Evolutionary conservation across 2,888 invertebrate species (phyloP), one percentile per base, ranked within the genome.

Genomic region (Ligdia adustata): DNA sequence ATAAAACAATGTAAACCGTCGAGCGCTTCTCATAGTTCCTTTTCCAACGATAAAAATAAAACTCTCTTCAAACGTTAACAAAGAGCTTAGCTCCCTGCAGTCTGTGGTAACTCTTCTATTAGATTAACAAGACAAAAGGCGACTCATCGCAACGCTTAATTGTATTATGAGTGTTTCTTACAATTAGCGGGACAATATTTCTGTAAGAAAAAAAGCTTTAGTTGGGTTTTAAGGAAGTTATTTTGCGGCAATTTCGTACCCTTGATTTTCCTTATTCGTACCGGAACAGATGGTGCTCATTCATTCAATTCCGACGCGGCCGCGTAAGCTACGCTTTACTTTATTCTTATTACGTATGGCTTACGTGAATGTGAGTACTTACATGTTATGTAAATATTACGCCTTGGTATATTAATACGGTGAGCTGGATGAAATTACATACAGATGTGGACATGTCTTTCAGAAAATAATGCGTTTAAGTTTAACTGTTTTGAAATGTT

Each of bases 71-170:
- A 67, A 69, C 69, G 69, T 64, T 69, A 69, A 69, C 64, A 68
- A 70, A 64, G 59, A 61, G 57, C 52, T 61, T 49, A n/a, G 58
- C 55, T 33, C 44, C 43, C 51, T 18, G 27, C 16, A 16, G n/a
- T 27, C 37, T 50, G 53, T 29, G 46, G 45, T 29, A 38, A 51
- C 60, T 63, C 61, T 63, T 66, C 72, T 76, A 78, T 82, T 78
- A 72, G 70, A 76, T 81, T 77, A 77, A 69, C 79, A 75, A 72
- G 67, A 81, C 77, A 77, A 82, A 76, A 77, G 78, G 67, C 69
- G 62, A 60, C 61, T 60, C 52, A 54, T 52, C 57, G 60, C 55
- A 44, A 33, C 29, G 46, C 56, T 61, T 70, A 62, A 70, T 69
- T 69, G 68, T 61, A 54, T 58, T 54, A 57, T 48, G 48, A 62